Evolutionary conservation across 2,888 invertebrate species (phyloP).

Genomic region (Clunio marinus): DNA sequence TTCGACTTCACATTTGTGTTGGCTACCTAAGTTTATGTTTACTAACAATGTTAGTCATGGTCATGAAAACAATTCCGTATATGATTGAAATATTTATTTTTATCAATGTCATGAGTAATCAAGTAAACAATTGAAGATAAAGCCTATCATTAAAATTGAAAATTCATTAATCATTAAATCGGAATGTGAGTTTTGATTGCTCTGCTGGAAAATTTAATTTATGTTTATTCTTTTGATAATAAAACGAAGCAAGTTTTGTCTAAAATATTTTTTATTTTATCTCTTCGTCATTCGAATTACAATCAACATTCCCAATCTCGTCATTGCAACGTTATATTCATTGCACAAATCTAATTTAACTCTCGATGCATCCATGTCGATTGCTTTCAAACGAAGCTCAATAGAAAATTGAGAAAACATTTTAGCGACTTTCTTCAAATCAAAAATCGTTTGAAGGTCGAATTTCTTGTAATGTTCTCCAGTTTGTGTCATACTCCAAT

Average conservation of each 20-base stretch:
- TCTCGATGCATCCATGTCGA: neutral
- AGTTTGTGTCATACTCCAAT: neutral
- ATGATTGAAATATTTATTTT: no score
- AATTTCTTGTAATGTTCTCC: constrained; percentile 5
- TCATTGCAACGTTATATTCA: neutral
- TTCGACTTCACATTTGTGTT: no score
- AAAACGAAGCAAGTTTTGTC: no score
- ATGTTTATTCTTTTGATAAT: no score
- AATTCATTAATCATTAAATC: neutral
- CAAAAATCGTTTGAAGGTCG: neutral
- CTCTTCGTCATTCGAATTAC: neutral
- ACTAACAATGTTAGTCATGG: no score
- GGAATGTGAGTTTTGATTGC: no score
- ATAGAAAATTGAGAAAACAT: neutral
- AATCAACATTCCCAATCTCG: neutral
- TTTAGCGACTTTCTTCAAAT: neutral
- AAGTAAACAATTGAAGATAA: neutral
- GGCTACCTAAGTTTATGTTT: no score
- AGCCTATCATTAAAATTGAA: neutral
- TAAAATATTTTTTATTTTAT: neutral
- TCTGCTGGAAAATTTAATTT: no score
- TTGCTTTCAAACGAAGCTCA: constrained; percentile 2
- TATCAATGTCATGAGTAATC: no score
- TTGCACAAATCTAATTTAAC: neutral
- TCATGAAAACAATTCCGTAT: no score